Evolutionary conservation across 2,888 invertebrate species (phyloP).

Genomic region (Oligia latruncula): DNA sequence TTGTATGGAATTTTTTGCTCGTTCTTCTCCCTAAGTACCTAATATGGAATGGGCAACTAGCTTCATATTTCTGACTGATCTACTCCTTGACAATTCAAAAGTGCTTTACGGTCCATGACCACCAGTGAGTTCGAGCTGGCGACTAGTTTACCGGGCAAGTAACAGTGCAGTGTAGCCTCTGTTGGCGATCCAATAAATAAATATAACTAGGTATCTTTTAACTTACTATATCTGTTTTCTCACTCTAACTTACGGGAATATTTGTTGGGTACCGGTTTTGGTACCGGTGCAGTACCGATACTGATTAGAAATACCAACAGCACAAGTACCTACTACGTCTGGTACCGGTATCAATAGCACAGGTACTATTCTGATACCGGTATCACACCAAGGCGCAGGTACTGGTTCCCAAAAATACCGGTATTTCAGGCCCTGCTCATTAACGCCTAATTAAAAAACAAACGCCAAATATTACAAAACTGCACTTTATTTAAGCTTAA

Average conservation of each 20-base stretch:
- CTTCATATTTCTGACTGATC: neutral
- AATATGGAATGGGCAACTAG: neutral
- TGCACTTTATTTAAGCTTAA: conserved; percentile 60
- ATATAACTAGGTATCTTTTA: neutral
- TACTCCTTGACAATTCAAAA: neutral
- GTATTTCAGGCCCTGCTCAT: neutral
- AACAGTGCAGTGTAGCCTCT: too few relatives aligned
- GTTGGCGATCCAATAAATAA: too few relatives aligned
- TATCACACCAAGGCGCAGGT: neutral
- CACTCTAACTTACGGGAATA: neutral
- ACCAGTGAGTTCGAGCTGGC: too few relatives aligned
- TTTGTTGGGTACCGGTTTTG: neutral
- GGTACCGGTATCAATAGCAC: neutral
- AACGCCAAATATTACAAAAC: conserved; percentile 49
- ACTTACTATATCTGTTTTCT: neutral
- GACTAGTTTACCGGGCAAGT: too few relatives aligned
- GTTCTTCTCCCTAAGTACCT: neutral
- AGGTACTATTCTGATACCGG: neutral
- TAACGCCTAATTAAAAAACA: neutral
- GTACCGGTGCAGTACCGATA: neutral
- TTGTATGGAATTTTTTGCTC: neutral
- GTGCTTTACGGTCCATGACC: neutral
- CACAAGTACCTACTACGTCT: neutral
- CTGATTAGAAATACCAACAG: neutral
- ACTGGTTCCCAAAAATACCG: neutral